Conservation (phyloP, 2,888 invertebrate genomes). For the Coenonympha glycerion region DNA sequence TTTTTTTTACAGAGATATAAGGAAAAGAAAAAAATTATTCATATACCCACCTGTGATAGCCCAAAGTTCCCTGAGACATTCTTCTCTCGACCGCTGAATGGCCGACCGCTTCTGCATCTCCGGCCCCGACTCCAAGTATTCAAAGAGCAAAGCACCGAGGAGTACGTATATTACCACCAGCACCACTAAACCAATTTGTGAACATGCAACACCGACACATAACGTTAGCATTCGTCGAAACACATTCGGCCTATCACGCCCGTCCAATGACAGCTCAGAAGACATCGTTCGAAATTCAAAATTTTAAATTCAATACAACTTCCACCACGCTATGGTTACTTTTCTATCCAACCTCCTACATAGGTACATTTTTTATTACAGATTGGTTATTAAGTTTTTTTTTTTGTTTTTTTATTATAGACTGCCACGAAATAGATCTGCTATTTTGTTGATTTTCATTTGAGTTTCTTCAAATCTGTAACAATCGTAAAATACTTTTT, state of each 20-base stretch:
- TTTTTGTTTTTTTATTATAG: constrained; percentile 10
- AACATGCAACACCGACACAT: constrained; percentile 77
- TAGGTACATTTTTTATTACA: neutral
- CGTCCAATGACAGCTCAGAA: constrained; percentile 67
- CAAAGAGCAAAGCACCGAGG: constrained; percentile 84
- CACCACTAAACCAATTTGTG: constrained; percentile 81
- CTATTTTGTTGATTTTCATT: no score
- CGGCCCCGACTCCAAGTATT: constrained; percentile 82
- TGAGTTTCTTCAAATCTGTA: neutral
- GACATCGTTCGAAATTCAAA: constrained; percentile 46
- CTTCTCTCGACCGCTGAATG: constrained; percentile 79
- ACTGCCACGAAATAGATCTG: constrained; percentile 10
- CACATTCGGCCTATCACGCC: constrained; percentile 54
- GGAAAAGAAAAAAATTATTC: no score
- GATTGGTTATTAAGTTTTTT: no score
- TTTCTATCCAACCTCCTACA: constrained; percentile 6
- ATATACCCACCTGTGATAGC: constrained; percentile 89
- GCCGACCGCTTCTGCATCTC: constrained; percentile 79
- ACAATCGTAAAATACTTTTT: constrained; percentile 3
- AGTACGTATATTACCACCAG: constrained; percentile 84
- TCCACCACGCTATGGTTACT: constrained; percentile 8
- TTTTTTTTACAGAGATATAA: no score
- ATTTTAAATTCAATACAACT: constrained; percentile 14
- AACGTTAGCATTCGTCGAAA: constrained; percentile 49
- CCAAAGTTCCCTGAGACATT: constrained; percentile 84